Evolutionary conservation across 23 tunicate species (phyloP), one percentile per base, ranked within the genome.

Genomic region (Botrylloides violaceus): DNA sequence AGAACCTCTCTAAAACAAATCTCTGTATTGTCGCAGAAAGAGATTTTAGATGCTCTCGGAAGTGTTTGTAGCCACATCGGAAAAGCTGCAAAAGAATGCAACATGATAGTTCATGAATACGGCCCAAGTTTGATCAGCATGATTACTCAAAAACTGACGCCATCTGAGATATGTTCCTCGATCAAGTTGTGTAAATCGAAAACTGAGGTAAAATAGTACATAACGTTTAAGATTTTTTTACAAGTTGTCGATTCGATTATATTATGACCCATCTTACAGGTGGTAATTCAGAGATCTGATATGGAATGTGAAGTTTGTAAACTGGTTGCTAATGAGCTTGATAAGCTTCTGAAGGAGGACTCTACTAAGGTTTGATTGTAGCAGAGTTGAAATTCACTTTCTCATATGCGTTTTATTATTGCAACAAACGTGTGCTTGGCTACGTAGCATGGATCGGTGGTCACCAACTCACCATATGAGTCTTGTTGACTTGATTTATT

Each of bases 151-250:
- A 75, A 87, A 76, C n/a, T 70, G 32, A 6, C 70, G 1, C 95
- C 95, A 3, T 34, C 73, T 2, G 39, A 32, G 7, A 43, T 87
- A 4, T 87, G 95, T 68, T 23, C 86, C 0, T 75, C 38, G 0
- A 49, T 87, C 34, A 66, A 76, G 18, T 48, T 87, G 20, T 87
- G 95, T 72, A 26, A 76, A 3, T 30, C 58, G 23, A 22, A 68
- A 37, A 37, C 15, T 53, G 37, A 43, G 53, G 53, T 43, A 43
- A 15, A 15, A 43, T 7, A 7, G 12, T 15, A 43, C 53, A 43
- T n/a, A n/a, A n/a, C n/a, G n/a, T n/a, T n/a, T n/a, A n/a, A n/a
- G n/a, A n/a, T n/a, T n/a, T n/a, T n/a, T n/a, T n/a, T n/a, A n/a
- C n/a, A n/a, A n/a, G n/a, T n/a, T n/a, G n/a, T n/a, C n/a, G n/a